These are phyloP conservation scores for Rostratula benghalensis DNA, from an alignment of 2,113 vertebrate species.

Conservation along the genomic window DNA sequence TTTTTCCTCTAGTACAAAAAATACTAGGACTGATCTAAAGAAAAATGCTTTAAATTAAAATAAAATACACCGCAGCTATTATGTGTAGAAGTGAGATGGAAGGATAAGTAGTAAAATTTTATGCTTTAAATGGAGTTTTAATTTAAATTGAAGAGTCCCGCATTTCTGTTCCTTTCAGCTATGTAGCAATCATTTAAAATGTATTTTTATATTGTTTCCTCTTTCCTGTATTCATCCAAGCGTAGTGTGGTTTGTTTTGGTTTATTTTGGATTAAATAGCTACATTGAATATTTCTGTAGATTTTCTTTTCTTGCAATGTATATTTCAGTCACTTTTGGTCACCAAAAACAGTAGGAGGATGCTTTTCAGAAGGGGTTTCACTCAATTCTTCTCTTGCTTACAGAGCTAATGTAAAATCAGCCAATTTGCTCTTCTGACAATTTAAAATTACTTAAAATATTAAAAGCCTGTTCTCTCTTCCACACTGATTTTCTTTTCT, in stretches of 20 bases:
- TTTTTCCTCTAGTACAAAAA: neutral
- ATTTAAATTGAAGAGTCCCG: neutral
- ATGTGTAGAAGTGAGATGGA: neutral
- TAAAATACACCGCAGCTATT: neutral
- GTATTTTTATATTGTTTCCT: neutral
- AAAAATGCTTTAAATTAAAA: neutral
- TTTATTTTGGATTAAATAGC: neutral
- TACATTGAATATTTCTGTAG: neutral
- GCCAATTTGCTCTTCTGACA: neutral
- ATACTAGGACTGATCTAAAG: neutral
- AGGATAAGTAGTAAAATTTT: neutral
- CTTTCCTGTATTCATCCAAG: neutral
- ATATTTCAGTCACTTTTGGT: neutral
- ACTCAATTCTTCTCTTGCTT: neutral
- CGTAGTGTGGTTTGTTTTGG: neutral
- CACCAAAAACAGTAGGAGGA: neutral
- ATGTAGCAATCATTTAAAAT: neutral
- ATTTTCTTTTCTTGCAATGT: neutral
- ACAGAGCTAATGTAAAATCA: neutral
- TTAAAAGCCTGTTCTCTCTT: neutral
- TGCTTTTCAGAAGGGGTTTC: neutral
- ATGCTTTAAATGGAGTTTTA: neutral
- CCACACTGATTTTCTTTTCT: neutral
- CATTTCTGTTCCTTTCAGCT: neutral
- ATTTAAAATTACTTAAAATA: neutral